Conservation (phyloP, 2,888 invertebrate species). For the Tholera decimalis region DNA sequence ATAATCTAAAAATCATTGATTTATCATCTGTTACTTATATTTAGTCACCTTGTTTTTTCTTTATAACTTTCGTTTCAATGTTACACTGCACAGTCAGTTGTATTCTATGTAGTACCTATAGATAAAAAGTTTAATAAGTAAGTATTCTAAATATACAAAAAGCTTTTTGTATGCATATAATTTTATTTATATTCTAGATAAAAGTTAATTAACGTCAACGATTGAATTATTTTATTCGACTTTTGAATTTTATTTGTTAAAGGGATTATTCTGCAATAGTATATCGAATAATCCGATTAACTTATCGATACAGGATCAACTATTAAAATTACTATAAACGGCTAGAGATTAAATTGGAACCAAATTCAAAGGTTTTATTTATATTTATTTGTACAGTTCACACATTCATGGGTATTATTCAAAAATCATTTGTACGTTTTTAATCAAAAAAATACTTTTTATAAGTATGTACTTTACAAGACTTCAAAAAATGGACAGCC, state of each 20-base stretch:
- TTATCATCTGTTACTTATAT: no score
- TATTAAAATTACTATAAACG: conserved; percentile 51
- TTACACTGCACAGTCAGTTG: no score
- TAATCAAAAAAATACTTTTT: no score
- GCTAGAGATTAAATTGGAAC: conserved; percentile 49
- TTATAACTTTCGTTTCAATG: no score
- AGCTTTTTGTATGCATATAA: neutral
- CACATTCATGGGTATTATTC: conserved; percentile 36
- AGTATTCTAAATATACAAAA: neutral
- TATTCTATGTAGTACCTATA: no score
- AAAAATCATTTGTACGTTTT: no score
- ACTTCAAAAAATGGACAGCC: neutral
- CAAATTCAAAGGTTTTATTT: conserved; percentile 48
- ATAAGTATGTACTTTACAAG: neutral
- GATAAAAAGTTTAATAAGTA: neutral
- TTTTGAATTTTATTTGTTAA: conserved; percentile 37
- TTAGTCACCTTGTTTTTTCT: no score
- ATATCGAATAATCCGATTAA: conserved; percentile 58
- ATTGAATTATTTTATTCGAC: conserved; percentile 44
- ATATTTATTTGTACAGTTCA: conserved; percentile 25
- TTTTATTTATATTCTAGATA: conserved; percentile 25
- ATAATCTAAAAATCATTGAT: no score
- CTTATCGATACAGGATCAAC: conserved; percentile 53
- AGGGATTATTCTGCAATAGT: conserved; percentile 50
- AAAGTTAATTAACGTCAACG: conserved; percentile 22